Percentiles rank a stretch among this genome's conserved stretches.
Evolutionary conservation across 37 sponge, comb jelly and placozoan genomes (phyloP).

Genomic region (Halichondria panicea): DNA sequence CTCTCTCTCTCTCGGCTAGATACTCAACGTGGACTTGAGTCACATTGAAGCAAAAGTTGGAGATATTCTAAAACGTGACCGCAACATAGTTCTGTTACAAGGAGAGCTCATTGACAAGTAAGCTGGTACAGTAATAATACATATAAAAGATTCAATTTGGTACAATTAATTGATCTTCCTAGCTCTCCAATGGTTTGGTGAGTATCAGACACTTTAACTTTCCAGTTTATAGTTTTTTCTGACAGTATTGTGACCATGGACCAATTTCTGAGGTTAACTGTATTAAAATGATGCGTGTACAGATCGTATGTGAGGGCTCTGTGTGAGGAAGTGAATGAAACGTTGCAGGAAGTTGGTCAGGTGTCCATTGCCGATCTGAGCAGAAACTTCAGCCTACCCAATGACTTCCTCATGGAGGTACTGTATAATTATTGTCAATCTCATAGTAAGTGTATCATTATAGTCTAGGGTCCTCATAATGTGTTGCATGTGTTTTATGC

Average conservation of each 20-base stretch:
- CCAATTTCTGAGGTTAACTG: too few relatives aligned
- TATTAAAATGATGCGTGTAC: not conserved
- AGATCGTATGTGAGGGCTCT: conserved; percentile 75
- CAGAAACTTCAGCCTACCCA: conserved; percentile 78
- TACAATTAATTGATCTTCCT: too few relatives aligned
- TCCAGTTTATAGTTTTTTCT: too few relatives aligned
- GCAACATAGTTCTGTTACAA: conserved; percentile 66
- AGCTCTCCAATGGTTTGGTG: too few relatives aligned
- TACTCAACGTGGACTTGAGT: conserved; percentile 84
- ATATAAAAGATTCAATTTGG: too few relatives aligned
- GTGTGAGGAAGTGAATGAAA: conserved; percentile 95
- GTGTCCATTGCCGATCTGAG: conserved; percentile 77
- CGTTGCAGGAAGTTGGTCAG: conserved; percentile 82
- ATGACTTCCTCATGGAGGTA: conserved; percentile 72
- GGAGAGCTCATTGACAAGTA: conserved; percentile 90
- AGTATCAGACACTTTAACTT: too few relatives aligned
- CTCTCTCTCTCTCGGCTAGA: too few relatives aligned
- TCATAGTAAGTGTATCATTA: too few relatives aligned
- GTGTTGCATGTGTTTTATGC: too few relatives aligned
- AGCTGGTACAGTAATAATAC: not conserved
- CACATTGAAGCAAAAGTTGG: conserved; percentile 80
- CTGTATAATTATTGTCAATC: too few relatives aligned
- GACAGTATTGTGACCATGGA: too few relatives aligned
- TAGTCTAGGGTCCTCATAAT: too few relatives aligned
- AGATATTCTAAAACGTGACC: conserved; percentile 77